Base-by-base conservation (phyloP, 2,888 invertebrate genomes). In the Drosophila limbata region DNA sequence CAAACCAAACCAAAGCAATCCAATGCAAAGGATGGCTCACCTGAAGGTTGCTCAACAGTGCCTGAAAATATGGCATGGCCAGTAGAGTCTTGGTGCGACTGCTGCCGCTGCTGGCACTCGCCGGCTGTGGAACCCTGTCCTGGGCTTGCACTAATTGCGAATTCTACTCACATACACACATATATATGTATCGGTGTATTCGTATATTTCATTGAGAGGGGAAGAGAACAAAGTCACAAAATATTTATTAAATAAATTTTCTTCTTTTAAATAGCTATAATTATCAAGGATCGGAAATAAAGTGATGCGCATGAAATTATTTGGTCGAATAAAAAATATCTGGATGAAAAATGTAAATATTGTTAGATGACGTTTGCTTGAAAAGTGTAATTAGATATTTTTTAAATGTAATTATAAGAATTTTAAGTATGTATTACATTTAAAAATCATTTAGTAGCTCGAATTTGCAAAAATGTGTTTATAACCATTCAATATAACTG, bases 11-110 rank as follows among this genome's bases (percentile, higher is more conserved):
- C 19, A 69, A 64, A 56, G 59, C 55, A 66, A 64, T 66, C 51
- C 51, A 70, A 66, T 68, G 33, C 68, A 51, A 68, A 62, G 69
- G 67, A 80, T 50, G 61, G 57, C 92, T 95, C 94, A 96, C 96
- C 95, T 96, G 95, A 90, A 96, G 93, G 90, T 95, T 95, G 88
- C 94, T 94, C 90, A 96, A 94, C 87, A 96, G 93, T 91, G 94
- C 94, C 92, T 94, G 95, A 91, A 96, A 94, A 92, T 95, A 95
- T 80, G 96, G 96, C 93, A 95, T 92, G 75, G 92, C 88, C 69
- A 92, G 80, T 53, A 92, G 83, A 55, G 90, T 90, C 92, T 92
- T 85, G 69, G 90, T 88, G 69, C 91, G 91, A 90, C 93, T 89
- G 90, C 93, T 87, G 70, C 92, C 91, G 82, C 91, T 92, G 80